These are phyloP conservation scores for Aquatica leii DNA, from an alignment of 2,888 invertebrate genomes.

Conservation along the genomic window DNA sequence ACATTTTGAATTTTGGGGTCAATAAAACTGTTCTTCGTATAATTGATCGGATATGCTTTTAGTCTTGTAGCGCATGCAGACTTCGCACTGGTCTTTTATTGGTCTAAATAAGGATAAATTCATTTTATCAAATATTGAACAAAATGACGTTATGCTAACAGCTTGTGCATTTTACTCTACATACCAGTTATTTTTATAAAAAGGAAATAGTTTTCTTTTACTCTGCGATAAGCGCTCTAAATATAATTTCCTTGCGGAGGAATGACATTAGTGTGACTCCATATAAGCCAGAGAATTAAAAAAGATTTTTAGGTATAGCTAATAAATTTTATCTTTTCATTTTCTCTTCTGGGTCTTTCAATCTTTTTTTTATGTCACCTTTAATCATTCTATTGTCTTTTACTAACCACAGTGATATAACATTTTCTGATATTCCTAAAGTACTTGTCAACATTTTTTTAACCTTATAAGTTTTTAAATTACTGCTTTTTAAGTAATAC, in stretches of 20 bases:
- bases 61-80: not conserved
- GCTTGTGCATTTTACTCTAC: not conserved
- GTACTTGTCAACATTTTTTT: slow-evolving; percentile 7
- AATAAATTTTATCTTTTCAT: no score
- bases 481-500: not conserved
- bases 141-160: not conserved
- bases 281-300: no score
- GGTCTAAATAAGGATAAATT: not conserved
- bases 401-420: not conserved
- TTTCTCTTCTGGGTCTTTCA: no score
- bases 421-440: slow-evolving; percentile 3
- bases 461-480: not conserved
- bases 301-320: no score
- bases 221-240: not conserved
- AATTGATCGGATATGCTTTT: not conserved
- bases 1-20: no score
- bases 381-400: not conserved
- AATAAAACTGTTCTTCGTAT: not conserved
- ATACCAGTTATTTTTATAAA: not conserved
- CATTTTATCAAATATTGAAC: not conserved
- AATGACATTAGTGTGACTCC: not conserved
- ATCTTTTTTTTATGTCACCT: no score
- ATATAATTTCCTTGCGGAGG: not conserved
- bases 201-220: not conserved
- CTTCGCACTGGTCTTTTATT: not conserved